Base-by-base conservation (phyloP, 2,888 invertebrate species). In the Zaprionus bogoriensis region DNA sequence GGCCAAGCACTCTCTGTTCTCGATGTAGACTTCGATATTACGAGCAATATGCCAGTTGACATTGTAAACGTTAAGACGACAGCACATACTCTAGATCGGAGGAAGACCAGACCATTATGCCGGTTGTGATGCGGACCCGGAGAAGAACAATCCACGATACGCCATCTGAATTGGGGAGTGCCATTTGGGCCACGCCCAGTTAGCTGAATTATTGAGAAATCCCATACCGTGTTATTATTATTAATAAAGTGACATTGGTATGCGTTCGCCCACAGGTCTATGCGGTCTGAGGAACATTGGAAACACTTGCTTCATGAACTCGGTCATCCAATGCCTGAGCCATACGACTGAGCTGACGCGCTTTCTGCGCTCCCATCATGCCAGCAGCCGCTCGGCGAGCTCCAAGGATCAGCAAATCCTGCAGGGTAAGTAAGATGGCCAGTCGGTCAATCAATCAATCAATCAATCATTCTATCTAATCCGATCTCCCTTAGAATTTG, bases 221-320 rank as follows among this genome's bases (percentile, higher is more conserved):
- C 12, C n/a, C n/a, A 14, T 32, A 3, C 9, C 10, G 4, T 20
- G 19, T 39, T 19, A 39, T 39, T 17, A 20, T 39, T 19, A 39
- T 39, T 20, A 10, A 20, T 39, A 4, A 4, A 17, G 3, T 39
- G 3, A 10, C 10, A 10, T 39, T 39, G 9, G 17, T 12, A 10
- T 42, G 10, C 23, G 6, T 42, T 41, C 38, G 12, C 51, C 59
- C 57, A 69, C 92, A 93, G 95, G 95, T 82, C 92, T 97, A 67
- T 96, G 96, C 90, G 98, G 98, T n/a, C 93, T 98, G 60, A 93
- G 96, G 82, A 98, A 98, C 92, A 96, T 98, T 89, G 98, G 98
- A 78, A 98, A 98, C 92, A 91, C 91, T 60, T 91, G 91, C 74
- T 91, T 91, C 67, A 91, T 91, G 91, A 91, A 91, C 80, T 91